phyloP scores from a whole-genome alignment of 2,888 invertebrate genomes.

The Volucella inflata region DNA sequence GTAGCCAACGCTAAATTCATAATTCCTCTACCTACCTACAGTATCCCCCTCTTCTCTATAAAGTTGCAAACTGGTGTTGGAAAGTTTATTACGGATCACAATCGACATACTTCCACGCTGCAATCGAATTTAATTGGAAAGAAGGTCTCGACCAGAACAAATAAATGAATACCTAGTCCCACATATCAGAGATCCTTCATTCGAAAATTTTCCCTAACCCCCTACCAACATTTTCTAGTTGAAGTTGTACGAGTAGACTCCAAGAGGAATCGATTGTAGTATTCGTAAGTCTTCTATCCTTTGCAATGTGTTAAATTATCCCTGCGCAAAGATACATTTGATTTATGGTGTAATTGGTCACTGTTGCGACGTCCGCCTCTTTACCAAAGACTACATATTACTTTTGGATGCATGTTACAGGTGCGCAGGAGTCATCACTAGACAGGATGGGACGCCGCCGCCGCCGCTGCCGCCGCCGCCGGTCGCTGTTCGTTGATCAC shows the following conservation, averaged over 20 bases:
- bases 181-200: slow-evolving; percentile 28
- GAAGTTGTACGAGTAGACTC: slow-evolving; percentile 11
- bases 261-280: not conserved
- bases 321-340: slow-evolving; percentile 63
- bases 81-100: slow-evolving; percentile 64
- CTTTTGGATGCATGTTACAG: slow-evolving; percentile 48
- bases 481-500: too few species aligned
- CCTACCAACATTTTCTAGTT: slow-evolving; percentile 15
- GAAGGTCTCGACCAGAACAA: slow-evolving; percentile 58
- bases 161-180: slow-evolving; percentile 65
- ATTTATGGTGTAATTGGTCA: slow-evolving; percentile 74
- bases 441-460: slow-evolving; percentile 20
- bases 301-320: slow-evolving; percentile 68
- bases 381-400: slow-evolving; percentile 17
- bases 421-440: slow-evolving; percentile 32
- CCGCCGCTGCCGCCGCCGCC: too few species aligned
- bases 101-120: slow-evolving; percentile 39
- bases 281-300: slow-evolving; percentile 4
- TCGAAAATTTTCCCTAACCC: too few species aligned
- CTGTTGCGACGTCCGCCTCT: slow-evolving; percentile 33
- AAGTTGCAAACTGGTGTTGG: slow-evolving; percentile 19
- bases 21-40: slow-evolving; percentile 5
- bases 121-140: slow-evolving; percentile 73
- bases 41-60: not conserved
- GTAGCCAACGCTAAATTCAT: slow-evolving; percentile 25